Evolutionary conservation across 2,888 invertebrate genomes (phyloP).

Genomic region (Choreutis nemorana): DNA sequence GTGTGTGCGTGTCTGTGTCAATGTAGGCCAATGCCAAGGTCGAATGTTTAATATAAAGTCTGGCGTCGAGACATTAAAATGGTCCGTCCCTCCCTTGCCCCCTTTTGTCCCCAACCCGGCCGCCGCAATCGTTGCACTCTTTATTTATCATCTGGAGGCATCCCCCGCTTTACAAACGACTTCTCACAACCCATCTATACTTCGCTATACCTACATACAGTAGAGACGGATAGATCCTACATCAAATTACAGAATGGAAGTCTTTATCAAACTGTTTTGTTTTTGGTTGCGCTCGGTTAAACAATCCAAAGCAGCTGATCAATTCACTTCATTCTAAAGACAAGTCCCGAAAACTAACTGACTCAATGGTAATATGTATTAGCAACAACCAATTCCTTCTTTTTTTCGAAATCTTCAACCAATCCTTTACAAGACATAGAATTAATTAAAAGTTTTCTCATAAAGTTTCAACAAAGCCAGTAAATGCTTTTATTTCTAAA

Average conservation of each 20-base stretch:
- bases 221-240: slow-evolving; percentile 2
- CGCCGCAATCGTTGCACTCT: slow-evolving; percentile 65
- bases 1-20: slow-evolving; percentile 61
- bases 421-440: too few species aligned
- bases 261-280: too few species aligned
- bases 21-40: slow-evolving; percentile 66
- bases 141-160: slow-evolving; percentile 62
- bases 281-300: too few species aligned
- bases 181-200: slow-evolving; percentile 6
- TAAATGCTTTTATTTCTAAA: too few species aligned
- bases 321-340: slow-evolving; percentile 1
- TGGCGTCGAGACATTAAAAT: slow-evolving; percentile 66
- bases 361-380: slow-evolving; percentile 13
- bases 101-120: slow-evolving; percentile 46
- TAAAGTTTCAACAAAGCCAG: too few species aligned
- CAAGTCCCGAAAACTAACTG: slow-evolving; percentile 2
- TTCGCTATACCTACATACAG: slow-evolving; percentile 5
- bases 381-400: too few species aligned
- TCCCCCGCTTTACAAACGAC: slow-evolving; percentile 43
- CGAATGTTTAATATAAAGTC: slow-evolving; percentile 68
- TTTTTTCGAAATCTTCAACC: too few species aligned
- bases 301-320: background rate
- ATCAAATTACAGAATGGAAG: too few species aligned
- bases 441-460: too few species aligned
- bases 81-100: slow-evolving; percentile 58